Conservation (phyloP, 1,140 invertebrate genomes). For the Trichonephila clavata region DNA sequence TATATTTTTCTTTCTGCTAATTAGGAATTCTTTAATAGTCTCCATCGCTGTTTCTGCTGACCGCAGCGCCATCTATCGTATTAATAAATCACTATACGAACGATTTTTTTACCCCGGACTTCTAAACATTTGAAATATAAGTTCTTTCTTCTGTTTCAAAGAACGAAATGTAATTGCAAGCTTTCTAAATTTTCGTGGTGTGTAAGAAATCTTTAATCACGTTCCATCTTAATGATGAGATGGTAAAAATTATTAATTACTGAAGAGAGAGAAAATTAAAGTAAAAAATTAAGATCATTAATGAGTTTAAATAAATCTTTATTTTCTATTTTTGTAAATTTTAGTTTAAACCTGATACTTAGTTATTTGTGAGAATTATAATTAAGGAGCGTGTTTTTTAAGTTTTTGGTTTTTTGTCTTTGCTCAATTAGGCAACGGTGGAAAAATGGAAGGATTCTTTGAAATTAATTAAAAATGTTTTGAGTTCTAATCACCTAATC, state of each 20-base stretch:
- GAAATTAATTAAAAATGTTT: background rate
- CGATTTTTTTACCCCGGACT: background rate
- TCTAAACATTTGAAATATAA: background rate
- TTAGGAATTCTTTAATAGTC: background rate
- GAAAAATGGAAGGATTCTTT: background rate
- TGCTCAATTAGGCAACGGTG: background rate
- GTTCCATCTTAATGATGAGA: background rate
- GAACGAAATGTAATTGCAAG: background rate
- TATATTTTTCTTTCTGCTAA: conserved; percentile 9
- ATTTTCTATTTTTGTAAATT: background rate
- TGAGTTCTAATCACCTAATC: background rate
- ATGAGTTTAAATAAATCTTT: background rate
- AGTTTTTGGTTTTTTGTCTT: too few species aligned
- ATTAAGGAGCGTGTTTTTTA: background rate
- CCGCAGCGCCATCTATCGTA: conserved; percentile 4
- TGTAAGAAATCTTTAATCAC: background rate
- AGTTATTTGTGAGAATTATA: background rate
- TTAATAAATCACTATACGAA: background rate
- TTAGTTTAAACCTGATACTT: background rate
- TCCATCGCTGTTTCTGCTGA: background rate
- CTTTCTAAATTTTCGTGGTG: background rate
- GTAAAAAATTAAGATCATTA: background rate
- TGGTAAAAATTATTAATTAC: background rate
- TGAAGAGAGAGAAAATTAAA: background rate
- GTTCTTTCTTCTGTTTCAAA: background rate